Base-by-base conservation (phyloP, 2,113 vertebrate genomes). In the Paramisgurnus dabryanus region DNA sequence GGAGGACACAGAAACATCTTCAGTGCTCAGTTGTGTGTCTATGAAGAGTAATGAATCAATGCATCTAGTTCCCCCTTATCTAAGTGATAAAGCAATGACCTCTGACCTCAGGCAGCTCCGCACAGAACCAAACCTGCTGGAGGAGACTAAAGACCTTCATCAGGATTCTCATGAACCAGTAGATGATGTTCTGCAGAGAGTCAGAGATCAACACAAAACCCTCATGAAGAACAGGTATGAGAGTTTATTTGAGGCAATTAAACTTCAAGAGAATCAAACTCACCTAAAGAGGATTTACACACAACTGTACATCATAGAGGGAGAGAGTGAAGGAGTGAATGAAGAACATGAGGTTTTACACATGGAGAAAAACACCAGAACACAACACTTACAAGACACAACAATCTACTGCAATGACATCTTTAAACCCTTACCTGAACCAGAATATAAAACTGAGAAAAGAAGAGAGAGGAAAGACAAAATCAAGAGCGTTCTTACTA, bases 341-440 rank as follows among this genome's bases (percentile, higher is more conserved):
- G 55, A 57, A 57, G 55, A 57, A 57, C 55, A 57, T n/a, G 55
- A 57, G 15, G 55, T 57, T 57, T 57, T 57, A 57, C 55, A 57
- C 55, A 57, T 57, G 55, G 55, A 57, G 55, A 57, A n/a, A 57
- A 57, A 5, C 5, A 9, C 5, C 45, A 47, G 17, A n/a, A 57
- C 55, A n/a, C 55, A n/a, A 57, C 15, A 57, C 55, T 57, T 57
- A 57, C 55, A 57, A 57, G 55, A 57, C 55, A 7, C 55, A n/a
- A 15, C 55, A 57, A 57, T 57, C 55, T 57, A 57, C 55, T 18
- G 55, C 55, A 57, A 57, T 7, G 55, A 57, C 55, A 57, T 57
- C 55, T 57, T 57, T 7, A 57, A 18, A 57, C 17, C 55, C 12
- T 12, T 15, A 57, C 5, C 55, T 5, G 5, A 57, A 15, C 55